Percentiles rank a stretch among this genome's conserved stretches.
These are phyloP conservation scores for Lagopus leucura DNA, from an alignment of 2,113 vertebrate genomes.

Conservation along the genomic window DNA sequence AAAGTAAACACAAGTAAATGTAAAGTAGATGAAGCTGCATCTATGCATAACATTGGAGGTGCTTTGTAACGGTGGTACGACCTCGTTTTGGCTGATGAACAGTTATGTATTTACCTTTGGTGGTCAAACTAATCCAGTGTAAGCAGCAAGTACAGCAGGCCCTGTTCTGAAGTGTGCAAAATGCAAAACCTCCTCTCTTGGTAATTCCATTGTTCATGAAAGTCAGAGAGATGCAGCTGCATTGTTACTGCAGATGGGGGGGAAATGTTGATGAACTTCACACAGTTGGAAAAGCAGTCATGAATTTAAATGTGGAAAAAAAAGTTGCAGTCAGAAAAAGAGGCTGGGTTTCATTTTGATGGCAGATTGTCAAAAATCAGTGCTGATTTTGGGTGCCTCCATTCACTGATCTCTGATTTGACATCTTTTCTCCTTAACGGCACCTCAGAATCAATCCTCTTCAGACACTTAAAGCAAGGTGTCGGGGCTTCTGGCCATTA, in stretches of 20 bases:
- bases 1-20: background rate
- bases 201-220: background rate
- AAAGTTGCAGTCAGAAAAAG: background rate
- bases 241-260: background rate
- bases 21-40: too few relatives aligned
- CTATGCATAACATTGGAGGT: background rate
- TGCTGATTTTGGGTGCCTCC: background rate
- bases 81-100: background rate
- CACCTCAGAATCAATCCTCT: background rate
- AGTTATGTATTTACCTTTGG: background rate
- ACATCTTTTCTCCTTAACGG: background rate
- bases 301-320: background rate
- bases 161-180: background rate
- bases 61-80: background rate
- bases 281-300: background rate
- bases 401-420: background rate
- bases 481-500: background rate
- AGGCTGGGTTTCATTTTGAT: background rate
- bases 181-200: background rate
- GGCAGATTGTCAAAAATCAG: background rate
- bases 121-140: background rate
- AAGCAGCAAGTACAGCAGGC: background rate
- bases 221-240: background rate
- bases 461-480: background rate
- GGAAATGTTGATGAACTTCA: background rate